phyloP scores from a whole-genome alignment of 1,140 invertebrate species.

The Mylabris phalerata region DNA sequence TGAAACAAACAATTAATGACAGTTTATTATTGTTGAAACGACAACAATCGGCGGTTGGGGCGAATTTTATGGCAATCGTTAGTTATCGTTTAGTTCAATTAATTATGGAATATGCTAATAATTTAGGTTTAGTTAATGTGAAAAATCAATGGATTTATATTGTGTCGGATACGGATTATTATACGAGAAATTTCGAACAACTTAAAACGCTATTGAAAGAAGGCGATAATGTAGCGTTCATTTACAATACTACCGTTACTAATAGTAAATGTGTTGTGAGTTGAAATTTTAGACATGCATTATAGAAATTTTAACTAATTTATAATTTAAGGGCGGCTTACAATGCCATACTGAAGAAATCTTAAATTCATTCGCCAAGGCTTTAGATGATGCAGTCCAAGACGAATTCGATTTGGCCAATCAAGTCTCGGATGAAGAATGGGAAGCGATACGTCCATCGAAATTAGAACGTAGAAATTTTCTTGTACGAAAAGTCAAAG shows the following conservation, averaged over 20 bases:
- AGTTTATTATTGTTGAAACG: conserved; percentile 47
- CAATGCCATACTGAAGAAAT: conserved; percentile 59
- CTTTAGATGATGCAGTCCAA: conserved; percentile 56
- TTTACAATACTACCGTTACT: conserved; percentile 60
- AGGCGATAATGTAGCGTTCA: conserved; percentile 76
- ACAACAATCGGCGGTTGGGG: conserved; percentile 46
- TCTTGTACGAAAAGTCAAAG: conserved; percentile 55
- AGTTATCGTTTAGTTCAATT: conserved; percentile 43
- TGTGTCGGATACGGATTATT: conserved; percentile 52
- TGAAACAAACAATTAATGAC: conserved; percentile 45
- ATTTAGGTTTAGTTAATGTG: conserved; percentile 57
- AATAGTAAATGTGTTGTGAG: conserved; percentile 49
- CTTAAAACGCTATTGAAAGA: conserved; percentile 57
- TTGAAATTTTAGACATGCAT: background rate
- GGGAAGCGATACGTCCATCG: conserved; percentile 64
- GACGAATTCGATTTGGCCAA: conserved; percentile 62
- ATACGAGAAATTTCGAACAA: conserved; percentile 44
- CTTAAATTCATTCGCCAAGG: conserved; percentile 52
- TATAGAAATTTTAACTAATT: background rate
- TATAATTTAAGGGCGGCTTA: conserved; percentile 46
- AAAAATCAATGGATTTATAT: conserved; percentile 74
- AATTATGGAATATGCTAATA: conserved; percentile 61
- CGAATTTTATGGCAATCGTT: conserved; percentile 39
- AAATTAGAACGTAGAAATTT: conserved; percentile 56
- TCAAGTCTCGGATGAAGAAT: conserved; percentile 72